Evolutionary conservation across 2,797 vertebrate genomes (phyloP).

Genomic region (Enteromius mattozi): DNA sequence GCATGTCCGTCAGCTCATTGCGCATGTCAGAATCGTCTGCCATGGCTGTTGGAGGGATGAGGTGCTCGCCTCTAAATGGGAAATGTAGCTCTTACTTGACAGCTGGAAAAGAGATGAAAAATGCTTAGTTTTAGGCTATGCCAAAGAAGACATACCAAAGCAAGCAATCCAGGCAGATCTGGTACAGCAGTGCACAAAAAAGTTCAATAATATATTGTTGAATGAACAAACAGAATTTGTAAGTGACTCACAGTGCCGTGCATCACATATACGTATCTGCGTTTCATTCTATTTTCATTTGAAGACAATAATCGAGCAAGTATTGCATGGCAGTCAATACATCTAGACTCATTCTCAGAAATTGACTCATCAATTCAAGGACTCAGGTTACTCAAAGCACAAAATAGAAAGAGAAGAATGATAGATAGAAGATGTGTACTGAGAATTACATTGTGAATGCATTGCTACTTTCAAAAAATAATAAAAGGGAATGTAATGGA

Average conservation of each 20-base stretch:
- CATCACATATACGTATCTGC: not conserved
- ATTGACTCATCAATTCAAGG: not conserved
- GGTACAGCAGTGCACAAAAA: not conserved
- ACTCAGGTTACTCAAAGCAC: not conserved
- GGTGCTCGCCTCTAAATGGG: slow-evolving; percentile 65
- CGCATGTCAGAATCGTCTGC: slow-evolving; percentile 97
- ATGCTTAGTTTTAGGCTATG: slow-evolving; percentile 6
- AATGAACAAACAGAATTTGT: not conserved
- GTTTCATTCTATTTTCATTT: not conserved
- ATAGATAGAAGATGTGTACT: slow-evolving; percentile 5
- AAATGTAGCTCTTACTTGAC: slow-evolving; percentile 50
- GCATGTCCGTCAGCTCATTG: slow-evolving; percentile 97
- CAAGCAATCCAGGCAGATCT: not conserved
- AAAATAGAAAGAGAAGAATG: slow-evolving; percentile 22
- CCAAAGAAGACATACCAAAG: not conserved
- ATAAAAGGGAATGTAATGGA: not conserved
- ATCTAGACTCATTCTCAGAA: slow-evolving; percentile 8
- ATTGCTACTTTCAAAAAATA: not conserved
- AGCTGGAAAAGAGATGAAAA: slow-evolving; percentile 29
- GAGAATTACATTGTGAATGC: not conserved
- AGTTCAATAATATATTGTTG: not conserved
- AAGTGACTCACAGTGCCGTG: not conserved
- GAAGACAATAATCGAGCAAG: not conserved
- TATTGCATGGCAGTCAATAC: not conserved
- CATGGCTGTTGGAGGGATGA: slow-evolving; percentile 79